Evolutionary conservation across 1,140 invertebrate species (phyloP), one percentile per base, ranked within the genome.

Genomic region (Thereuonema tuberculata): DNA sequence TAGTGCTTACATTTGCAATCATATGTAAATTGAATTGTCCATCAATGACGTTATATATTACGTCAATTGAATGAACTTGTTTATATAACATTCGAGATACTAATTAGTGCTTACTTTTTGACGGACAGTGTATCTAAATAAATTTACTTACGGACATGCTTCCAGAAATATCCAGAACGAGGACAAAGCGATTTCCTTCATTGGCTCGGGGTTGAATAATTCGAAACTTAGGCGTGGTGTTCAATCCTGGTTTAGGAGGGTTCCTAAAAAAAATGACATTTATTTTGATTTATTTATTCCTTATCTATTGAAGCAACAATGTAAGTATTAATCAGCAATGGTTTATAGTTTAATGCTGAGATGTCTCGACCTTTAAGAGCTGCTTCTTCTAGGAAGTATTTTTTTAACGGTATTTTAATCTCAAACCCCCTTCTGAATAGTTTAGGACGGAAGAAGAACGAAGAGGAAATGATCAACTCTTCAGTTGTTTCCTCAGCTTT

Each of bases 81-180:
- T 9, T 37, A 37, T 37, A 9, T 9, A 5, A 17, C 17, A 37
- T 37, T 37, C 17, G 17, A 37, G 31, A 37, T 37, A 37, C 17
- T 9, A 37, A 37, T 9, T 37, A 37, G n/a, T n/a, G n/a, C n/a
- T n/a, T n/a, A n/a, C n/a, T n/a, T n/a, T n/a, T n/a, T n/a, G n/a
- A n/a, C n/a, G n/a, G n/a, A n/a, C n/a, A n/a, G n/a, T n/a, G n/a
- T n/a, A n/a, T n/a, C n/a, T n/a, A n/a, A n/a, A n/a, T n/a, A 37
- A 5, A 9, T 37, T 37, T 27, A 59, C 63, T 64, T 29, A 66
- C 65, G 29, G 59, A 58, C 65, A 66, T 66, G 52, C 65, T 66
- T 52, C 63, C 65, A 47, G 65, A 66, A 28, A 66, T 55, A 61
- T 66, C 65, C 26, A 66, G 23, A 14, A 66, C 56, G 2, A 66